Evolutionary conservation across 1,140 invertebrate species (phyloP).

Genomic region (Calephelis virginiensis): DNA sequence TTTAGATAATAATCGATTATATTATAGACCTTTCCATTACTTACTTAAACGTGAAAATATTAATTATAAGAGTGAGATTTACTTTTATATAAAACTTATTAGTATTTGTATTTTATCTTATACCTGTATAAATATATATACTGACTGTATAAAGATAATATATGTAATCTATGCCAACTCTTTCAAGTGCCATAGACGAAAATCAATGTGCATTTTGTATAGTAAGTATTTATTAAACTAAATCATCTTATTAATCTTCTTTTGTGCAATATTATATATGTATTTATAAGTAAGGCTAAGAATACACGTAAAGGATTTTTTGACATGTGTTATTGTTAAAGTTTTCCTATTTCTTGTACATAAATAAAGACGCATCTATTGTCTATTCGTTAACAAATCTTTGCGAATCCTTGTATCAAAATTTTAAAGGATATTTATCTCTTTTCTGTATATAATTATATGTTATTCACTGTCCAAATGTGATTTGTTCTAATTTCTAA

Average conservation of each 20-base stretch:
- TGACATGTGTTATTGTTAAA: too few relatives aligned
- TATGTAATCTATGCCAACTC: not conserved
- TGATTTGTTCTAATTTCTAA: too few relatives aligned
- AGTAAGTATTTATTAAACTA: conserved; percentile 14
- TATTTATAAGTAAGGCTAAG: not conserved
- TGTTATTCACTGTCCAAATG: too few relatives aligned
- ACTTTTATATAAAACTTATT: not conserved
- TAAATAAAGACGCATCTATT: too few relatives aligned
- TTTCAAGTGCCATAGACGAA: conserved; percentile 13
- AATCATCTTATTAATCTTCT: conserved; percentile 6
- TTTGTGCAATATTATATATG: not conserved
- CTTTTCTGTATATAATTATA: too few relatives aligned
- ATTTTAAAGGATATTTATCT: too few relatives aligned
- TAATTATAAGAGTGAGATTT: not conserved
- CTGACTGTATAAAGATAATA: conserved; percentile 17
- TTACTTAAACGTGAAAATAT: too few relatives aligned
- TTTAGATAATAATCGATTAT: too few relatives aligned
- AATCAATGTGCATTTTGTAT: conserved; percentile 17
- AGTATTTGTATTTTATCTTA: conserved; percentile 13
- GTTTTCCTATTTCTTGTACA: too few relatives aligned
- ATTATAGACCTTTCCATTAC: too few relatives aligned
- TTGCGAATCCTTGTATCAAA: too few relatives aligned
- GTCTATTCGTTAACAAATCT: too few relatives aligned
- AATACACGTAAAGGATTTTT: not conserved
- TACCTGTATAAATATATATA: conserved; percentile 23